Evolutionary conservation across 1,140 invertebrate genomes (phyloP).

Genomic region (Microvelia longipes): DNA sequence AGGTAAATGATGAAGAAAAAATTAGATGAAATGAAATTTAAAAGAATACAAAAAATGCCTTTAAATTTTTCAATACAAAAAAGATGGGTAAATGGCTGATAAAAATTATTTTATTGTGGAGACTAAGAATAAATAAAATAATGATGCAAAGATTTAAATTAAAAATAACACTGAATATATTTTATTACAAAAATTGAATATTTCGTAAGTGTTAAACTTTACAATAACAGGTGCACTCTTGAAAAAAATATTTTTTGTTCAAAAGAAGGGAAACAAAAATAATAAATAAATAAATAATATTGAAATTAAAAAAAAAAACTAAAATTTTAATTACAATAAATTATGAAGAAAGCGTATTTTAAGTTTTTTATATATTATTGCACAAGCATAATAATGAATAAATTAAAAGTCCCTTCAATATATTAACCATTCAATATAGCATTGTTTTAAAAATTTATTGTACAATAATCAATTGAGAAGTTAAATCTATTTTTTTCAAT

Average conservation of each 20-base stretch:
- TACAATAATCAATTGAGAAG: too few relatives aligned
- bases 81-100: too few relatives aligned
- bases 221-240: not conserved
- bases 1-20: too few relatives aligned
- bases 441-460: too few relatives aligned
- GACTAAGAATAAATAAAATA: too few relatives aligned
- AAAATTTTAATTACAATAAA: too few relatives aligned
- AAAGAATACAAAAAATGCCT: too few relatives aligned
- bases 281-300: not conserved
- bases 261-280: not conserved
- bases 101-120: too few relatives aligned
- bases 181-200: not conserved
- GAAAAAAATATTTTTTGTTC: not conserved
- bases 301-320: not conserved
- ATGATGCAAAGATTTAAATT: not conserved
- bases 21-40: too few relatives aligned
- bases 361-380: not conserved
- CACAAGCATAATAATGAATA: not conserved
- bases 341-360: not conserved
- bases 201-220: not conserved
- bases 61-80: too few relatives aligned
- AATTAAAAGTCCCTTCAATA: not conserved
- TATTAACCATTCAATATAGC: too few relatives aligned
- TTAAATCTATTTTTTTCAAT: too few relatives aligned
- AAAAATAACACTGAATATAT: not conserved